A percentile compares a stretch with the other conserved stretches of the same genome.
Evolutionary conservation across 2,888 invertebrate species (phyloP).

Genomic region (Vanessa cardui): DNA sequence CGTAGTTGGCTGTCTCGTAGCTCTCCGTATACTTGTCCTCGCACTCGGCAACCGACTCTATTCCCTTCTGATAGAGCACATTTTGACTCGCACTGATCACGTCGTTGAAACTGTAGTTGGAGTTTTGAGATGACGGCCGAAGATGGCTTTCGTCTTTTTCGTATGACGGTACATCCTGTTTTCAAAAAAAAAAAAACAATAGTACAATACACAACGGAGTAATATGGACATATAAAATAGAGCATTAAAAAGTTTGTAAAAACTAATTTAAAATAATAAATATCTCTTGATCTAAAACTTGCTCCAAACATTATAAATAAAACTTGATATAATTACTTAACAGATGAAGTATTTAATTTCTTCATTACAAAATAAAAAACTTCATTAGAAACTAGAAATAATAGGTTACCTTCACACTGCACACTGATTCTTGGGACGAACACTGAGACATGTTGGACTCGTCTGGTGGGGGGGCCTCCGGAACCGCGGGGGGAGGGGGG

Average conservation of each 20-base stretch:
- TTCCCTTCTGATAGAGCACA: constrained; percentile 48
- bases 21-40: constrained; percentile 56
- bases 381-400: background rate
- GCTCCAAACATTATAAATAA: too few relatives aligned
- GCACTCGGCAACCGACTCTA: constrained; percentile 43
- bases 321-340: too few relatives aligned
- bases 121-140: constrained; percentile 69
- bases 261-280: too few relatives aligned
- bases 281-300: too few relatives aligned
- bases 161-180: constrained; percentile 48
- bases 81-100: constrained; percentile 61
- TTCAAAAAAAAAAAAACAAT: background rate
- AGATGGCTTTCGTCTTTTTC: constrained; percentile 72
- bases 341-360: too few relatives aligned
- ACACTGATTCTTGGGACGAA: constrained; percentile 65
- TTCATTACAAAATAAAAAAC: too few relatives aligned
- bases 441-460: constrained; percentile 59
- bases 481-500: background rate
- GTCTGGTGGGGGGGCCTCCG: constrained; percentile 34
- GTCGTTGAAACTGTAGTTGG: constrained; percentile 71
- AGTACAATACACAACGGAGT: too few relatives aligned
- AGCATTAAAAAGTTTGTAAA: too few relatives aligned
- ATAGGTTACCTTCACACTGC: constrained; percentile 48
- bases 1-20: constrained; percentile 65
- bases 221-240: background rate